Evolutionary conservation across 1,140 invertebrate species (phyloP), one percentile per base, ranked within the genome.

Genomic region (Diabrotica undecimpunctata): DNA sequence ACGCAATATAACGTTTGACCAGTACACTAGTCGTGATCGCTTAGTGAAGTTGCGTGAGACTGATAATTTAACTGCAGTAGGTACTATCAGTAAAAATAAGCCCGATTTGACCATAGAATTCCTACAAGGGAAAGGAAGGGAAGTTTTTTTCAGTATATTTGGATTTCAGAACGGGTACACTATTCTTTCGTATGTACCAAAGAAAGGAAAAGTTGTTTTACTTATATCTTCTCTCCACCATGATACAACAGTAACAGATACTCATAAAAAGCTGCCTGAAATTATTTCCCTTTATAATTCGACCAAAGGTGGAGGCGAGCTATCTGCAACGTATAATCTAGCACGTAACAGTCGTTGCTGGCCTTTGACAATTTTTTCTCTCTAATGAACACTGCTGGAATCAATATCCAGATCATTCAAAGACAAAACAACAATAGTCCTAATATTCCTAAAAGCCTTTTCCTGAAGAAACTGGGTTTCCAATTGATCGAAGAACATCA

Each of bases 1-100:
- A 38, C 68, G 74, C 65, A 77, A 74, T 66, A 62, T 80, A 11
- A 79, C 76, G n/a, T 70, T 69, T 65, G 78, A 77, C 56, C 25
- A 56, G 25, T 56, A 35, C 6, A 35, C 25, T n/a, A 56, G 13
- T n/a, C 7, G 13, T 56, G 25, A 14, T 36, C 13, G 6, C 10
- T 10, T 36, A 8, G 54, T 56, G 6, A 36, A 56, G 7, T 10
- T 46, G 11, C 39, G 39, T 46, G 39, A 35, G 36, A 11, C 7
- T 56, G 25, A 36, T n/a, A 35, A 35, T 13, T 25, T 10, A 56
- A 56, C 10, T 25, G 10, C 13, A 8, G 9, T 56, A 25, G 54
- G n/a, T 11, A 56, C 10, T 10, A 46, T 1, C 7, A 46, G 39
- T 8, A 46, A 46, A 1, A 46, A 46, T 46, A 46, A 46, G 39